A percentile compares a stretch with the other conserved stretches of the same genome.
These are phyloP conservation scores for Steinernema hermaphroditum DNA, from an alignment of 2,888 invertebrate species.

Conservation along the genomic window DNA sequence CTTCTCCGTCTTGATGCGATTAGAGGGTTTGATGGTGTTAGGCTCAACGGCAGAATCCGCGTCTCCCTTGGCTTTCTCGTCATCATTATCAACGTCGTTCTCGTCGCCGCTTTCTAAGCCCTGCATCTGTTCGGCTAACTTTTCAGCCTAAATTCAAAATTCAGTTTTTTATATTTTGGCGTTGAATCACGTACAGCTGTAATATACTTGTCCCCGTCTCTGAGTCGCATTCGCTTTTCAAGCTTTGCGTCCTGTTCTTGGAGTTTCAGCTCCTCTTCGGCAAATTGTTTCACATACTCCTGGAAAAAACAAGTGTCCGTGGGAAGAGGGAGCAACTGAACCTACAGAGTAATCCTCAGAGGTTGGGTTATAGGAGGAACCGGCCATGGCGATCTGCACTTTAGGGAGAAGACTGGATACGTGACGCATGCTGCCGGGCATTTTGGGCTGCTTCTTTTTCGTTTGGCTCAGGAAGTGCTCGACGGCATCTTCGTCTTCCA, in stretches of 20 bases:
- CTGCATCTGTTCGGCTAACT: conserved; percentile 32
- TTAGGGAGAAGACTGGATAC: conserved; percentile 49
- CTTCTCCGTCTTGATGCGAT: conserved; percentile 36
- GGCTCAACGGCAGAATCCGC: background rate
- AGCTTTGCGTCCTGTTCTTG: conserved; percentile 30
- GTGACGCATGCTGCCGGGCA: conserved; percentile 37
- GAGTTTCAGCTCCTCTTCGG: conserved; percentile 43
- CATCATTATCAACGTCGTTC: conserved; percentile 32
- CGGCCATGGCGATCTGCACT: conserved; percentile 45
- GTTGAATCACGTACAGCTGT: conserved; percentile 29
- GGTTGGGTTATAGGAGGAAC: conserved; percentile 55
- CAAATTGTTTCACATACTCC: conserved; percentile 43
- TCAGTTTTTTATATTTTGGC: background rate
- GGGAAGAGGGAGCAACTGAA: background rate
- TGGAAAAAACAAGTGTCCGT: conserved; percentile 28
- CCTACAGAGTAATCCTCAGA: conserved; percentile 50
- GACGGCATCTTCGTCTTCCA: conserved; percentile 5
- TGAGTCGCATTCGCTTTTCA: conserved; percentile 25
- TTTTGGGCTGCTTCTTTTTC: conserved; percentile 25
- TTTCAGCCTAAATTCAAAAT: conserved; percentile 32
- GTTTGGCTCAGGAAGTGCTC: conserved; percentile 28
- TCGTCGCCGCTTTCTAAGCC: conserved; percentile 29
- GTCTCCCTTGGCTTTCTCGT: background rate
- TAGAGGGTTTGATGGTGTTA: conserved; percentile 39
- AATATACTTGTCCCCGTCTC: conserved; percentile 26